A percentile compares a stretch with the other conserved stretches of the same genome.
Conservation (phyloP, 2,113 vertebrate species). For the Lasiurus cinereus region DNA sequence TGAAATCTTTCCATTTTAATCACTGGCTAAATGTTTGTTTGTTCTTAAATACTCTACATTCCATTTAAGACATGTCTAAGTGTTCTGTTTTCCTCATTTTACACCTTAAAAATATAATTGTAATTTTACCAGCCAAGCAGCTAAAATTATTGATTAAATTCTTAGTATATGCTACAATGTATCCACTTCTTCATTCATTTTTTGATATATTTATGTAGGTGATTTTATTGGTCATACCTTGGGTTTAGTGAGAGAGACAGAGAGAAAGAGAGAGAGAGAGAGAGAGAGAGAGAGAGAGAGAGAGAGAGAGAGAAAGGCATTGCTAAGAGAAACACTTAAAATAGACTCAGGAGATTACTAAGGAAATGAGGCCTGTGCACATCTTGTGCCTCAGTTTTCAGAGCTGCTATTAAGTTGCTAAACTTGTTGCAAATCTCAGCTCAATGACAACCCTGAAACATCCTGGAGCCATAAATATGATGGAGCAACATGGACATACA, state of each 20-base stretch:
- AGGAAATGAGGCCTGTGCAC: not conserved
- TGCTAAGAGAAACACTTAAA: not conserved
- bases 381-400: not conserved
- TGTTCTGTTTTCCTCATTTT: not conserved
- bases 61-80: not conserved
- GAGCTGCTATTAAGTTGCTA: not conserved
- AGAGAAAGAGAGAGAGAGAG: too few relatives aligned
- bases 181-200: not conserved
- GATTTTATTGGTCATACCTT: not conserved
- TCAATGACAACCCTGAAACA: not conserved
- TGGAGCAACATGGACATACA: not conserved
- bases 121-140: not conserved
- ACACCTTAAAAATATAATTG: not conserved
- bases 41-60: not conserved
- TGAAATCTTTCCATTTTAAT: not conserved
- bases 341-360: not conserved
- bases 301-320: not conserved
- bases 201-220: not conserved
- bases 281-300: not conserved
- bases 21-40: not conserved
- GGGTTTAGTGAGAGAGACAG: not conserved
- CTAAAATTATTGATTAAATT: not conserved
- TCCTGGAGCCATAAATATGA: not conserved
- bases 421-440: not conserved
- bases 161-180: not conserved